These are phyloP conservation scores for Macroramphosus scolopax DNA, from an alignment of 2,797 vertebrate species.

Conservation along the genomic window DNA sequence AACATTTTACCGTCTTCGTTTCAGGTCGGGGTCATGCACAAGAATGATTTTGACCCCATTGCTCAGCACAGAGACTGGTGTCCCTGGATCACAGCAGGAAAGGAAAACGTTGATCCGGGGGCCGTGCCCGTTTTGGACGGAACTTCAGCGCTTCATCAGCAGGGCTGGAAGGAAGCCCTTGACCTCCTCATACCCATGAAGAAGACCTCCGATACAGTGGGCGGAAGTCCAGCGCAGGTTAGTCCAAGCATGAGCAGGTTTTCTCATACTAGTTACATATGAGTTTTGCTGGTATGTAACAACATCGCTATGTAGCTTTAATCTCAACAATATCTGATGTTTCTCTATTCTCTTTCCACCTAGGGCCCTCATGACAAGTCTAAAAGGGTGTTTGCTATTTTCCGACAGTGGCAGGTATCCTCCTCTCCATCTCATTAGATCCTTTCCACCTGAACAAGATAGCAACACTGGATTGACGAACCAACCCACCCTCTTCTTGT, in stretches of 20 bases:
- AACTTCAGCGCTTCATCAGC: slow-evolving; percentile 53
- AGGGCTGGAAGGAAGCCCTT: slow-evolving; percentile 86
- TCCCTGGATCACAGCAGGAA: slow-evolving; percentile 84
- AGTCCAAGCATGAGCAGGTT: slow-evolving; percentile 16
- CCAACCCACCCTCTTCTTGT: slow-evolving; percentile 37
- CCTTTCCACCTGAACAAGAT: slow-evolving; percentile 18
- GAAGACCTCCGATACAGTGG: slow-evolving; percentile 62
- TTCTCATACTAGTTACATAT: too few species aligned
- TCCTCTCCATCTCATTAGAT: slow-evolving; percentile 77
- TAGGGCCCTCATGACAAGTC: slow-evolving; percentile 90
- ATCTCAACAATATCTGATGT: not conserved
- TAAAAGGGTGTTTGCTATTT: slow-evolving; percentile 91
- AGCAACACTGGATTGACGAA: slow-evolving; percentile 26
- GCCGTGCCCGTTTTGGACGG: slow-evolving; percentile 13
- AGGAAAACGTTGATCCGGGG: slow-evolving; percentile 58
- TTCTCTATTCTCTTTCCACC: slow-evolving; percentile 15
- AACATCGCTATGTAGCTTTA: not conserved
- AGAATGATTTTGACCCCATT: slow-evolving; percentile 85
- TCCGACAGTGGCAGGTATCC: slow-evolving; percentile 88
- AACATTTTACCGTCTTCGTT: slow-evolving; percentile 5
- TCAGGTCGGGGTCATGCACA: slow-evolving; percentile 78
- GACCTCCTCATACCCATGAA: slow-evolving; percentile 80
- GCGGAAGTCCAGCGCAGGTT: slow-evolving; percentile 77
- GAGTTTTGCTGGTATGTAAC: not conserved
- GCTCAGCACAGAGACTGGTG: slow-evolving; percentile 96